Evolutionary conservation across 2,888 invertebrate species (phyloP), one percentile per base, ranked within the genome.

Genomic region (Clitarchus hookeri): DNA sequence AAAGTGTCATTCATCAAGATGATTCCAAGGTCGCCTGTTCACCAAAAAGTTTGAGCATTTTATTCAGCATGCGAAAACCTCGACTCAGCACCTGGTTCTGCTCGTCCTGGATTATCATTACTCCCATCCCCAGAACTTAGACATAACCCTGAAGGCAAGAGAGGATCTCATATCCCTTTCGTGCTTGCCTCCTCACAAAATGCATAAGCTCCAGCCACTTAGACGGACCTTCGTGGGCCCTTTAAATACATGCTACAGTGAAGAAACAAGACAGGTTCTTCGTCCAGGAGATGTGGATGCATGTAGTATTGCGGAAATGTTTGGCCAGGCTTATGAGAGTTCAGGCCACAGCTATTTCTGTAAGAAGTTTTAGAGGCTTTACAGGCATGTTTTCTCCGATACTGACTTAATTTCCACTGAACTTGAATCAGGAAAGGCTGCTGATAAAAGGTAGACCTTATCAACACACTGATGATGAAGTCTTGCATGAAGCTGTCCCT

Each of bases 1-100:
- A 9, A 25, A 16, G 9, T 80, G 77, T n/a, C 84, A 83, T 27
- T 53, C 85, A 16, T 85, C 83, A 82, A 83, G 85, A 19, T 86
- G 86, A 84, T 44, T 85, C 11, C 85, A 85, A 36, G 65, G 36
- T 77, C n/a, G 11, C 27, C 65, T 85, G 11, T 82, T 54, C 44
- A 82, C 0, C 25, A 26, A 82, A 82, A 27, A 26, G 36, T 82
- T 36, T 23, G 27, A 27, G 13, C 82, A 82, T 12, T 26, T 82
- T 23, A 82, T 82, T 27, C 6, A 82, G 13, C 44, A 82, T 27
- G 44, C 23, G 27, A 82, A 82, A 82, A 25, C 36, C 12, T 44
- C 82, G 44, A 9, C 82, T 23, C 26, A 82, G 44, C 12, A 16
- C 36, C 82, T 26, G 12, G 0, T 82, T 82, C 0, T 27, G 82